Evolutionary conservation across 2,888 invertebrate species (phyloP).

Genomic region (Euzophera pinguis): DNA sequence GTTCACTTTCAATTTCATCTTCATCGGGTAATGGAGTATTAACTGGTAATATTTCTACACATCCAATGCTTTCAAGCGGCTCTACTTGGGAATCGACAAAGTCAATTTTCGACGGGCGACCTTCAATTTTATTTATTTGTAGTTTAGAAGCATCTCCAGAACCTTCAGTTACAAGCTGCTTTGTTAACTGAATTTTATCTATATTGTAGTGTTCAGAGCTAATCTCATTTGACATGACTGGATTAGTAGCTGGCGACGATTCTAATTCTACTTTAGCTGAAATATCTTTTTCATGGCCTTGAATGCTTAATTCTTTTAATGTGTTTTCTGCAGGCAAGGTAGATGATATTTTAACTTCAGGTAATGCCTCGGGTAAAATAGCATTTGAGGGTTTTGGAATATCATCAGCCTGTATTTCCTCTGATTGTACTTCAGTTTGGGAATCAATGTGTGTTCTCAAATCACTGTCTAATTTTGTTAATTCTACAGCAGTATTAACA

Average conservation of each 20-base stretch:
- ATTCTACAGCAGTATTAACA: not conserved
- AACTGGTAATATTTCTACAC: constrained; percentile 25
- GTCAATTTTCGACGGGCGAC: no score
- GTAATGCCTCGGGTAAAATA: not conserved
- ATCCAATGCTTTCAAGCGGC: not conserved
- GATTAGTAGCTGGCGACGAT: not conserved
- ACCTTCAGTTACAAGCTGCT: not conserved
- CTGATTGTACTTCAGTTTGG: not conserved
- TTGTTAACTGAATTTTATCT: not conserved
- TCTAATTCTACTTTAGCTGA: not conserved
- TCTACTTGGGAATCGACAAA: not conserved
- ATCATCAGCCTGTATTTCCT: no score
- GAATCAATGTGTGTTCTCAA: not conserved
- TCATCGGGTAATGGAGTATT: constrained; percentile 50
- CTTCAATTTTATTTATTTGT: not conserved
- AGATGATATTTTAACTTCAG: not conserved
- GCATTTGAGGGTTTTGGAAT: not conserved
- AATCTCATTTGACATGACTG: not conserved
- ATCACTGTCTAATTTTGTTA: not conserved
- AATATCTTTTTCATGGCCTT: not conserved
- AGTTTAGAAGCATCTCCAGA: not conserved
- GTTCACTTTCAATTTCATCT: constrained; percentile 40
- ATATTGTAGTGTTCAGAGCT: not conserved
- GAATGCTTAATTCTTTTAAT: not conserved
- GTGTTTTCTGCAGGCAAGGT: not conserved